Base-by-base conservation (phyloP, 1,140 invertebrate species). In the Calliphora vicina region DNA sequence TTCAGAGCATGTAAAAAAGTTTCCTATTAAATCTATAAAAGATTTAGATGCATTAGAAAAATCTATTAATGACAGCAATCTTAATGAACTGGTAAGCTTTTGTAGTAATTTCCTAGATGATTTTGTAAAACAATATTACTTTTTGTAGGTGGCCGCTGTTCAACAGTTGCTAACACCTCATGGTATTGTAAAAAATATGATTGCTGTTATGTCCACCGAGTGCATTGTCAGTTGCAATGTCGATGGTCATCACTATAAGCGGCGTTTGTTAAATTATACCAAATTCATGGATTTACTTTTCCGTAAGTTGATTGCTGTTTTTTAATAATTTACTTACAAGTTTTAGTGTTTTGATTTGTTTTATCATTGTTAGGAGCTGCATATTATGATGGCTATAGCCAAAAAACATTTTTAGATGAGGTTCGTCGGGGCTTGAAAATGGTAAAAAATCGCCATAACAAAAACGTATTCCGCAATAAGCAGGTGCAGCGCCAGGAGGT, bases 281-380 rank as follows among this genome's bases (percentile, higher is more conserved):
- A 43, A 45, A 78, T 78, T 78, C 43, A 78, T 78, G 20, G 74
- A 78, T 43, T 8, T 78, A 25, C n/a, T 78, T 20, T 78, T 23
- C 25, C n/a, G 74, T 78, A 45, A 10, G 35, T 78, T n/a, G n/a
- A n/a, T 27, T 3, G 1, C 1, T n/a, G 42, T 17, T 42, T 43
- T 76, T 35, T 2, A 42, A 17, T 20, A 12, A 29, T 26, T 4
- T 27, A 27, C 1, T 71, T 20, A 26, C 1, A 61, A 5, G 17
- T 61, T 71, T 1, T 71, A 71, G 0, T 25, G 3, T 17, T 50
- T 17, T 17, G n/a, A n/a, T n/a, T 5, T 78, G 35, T 45, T 20
- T 35, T 13, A 5, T n/a, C 17, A 13, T 78, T 23, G 3, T 12
- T 2, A 78, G 74, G 20, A 20, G 74, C 35, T 15, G 13, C n/a